Conservation (phyloP, 1,140 invertebrate genomes). For the Ridgeia piscesae region DNA sequence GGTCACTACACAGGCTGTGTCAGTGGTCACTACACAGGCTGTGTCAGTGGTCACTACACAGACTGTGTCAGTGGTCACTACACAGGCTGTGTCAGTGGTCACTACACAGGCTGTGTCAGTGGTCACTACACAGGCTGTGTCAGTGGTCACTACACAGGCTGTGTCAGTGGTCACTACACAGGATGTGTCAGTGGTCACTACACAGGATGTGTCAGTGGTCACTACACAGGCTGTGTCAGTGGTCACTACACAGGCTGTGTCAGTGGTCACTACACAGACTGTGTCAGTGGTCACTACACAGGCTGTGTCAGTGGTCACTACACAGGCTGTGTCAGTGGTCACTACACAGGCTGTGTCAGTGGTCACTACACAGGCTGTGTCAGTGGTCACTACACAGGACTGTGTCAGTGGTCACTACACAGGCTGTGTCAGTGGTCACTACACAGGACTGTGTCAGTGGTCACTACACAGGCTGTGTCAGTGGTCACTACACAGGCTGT, state of each 20-base stretch:
- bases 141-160: constrained; percentile 14
- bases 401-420: too few relatives aligned
- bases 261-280: constrained; percentile 11
- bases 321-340: background rate
- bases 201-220: too few relatives aligned
- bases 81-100: background rate
- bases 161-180: too few relatives aligned
- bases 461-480: too few relatives aligned
- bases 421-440: too few relatives aligned
- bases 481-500: background rate
- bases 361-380: constrained; percentile 11
- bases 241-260: constrained; percentile 11
- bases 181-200: too few relatives aligned
- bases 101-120: constrained; percentile 16
- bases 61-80: constrained; percentile 16
- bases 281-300: constrained; percentile 14
- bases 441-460: too few relatives aligned
- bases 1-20: constrained; percentile 11
- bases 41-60: constrained; percentile 14
- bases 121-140: constrained; percentile 11
- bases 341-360: constrained; percentile 16
- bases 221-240: background rate
- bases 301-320: constrained; percentile 17
- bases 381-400: too few relatives aligned
- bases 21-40: constrained; percentile 14